Percentiles rank a stretch among this genome's conserved stretches.
Evolutionary conservation across 2,888 invertebrate species (phyloP).

Genomic region (Galeopsomyia nigrocyanea): DNA sequence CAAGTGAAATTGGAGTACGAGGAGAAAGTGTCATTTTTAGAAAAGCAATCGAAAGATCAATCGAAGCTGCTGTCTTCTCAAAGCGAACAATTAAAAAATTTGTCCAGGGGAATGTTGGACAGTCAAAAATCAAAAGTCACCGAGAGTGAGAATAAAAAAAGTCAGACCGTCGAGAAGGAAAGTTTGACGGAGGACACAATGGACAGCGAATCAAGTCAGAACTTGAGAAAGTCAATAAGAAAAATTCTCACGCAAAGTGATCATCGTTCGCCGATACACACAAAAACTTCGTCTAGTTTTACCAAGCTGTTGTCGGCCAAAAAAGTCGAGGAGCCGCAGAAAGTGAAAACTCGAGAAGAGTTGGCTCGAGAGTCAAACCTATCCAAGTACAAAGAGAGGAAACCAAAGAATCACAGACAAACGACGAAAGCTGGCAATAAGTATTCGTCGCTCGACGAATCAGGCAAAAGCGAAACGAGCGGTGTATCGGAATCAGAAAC

Average conservation of each 20-base stretch:
- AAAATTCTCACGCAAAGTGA: neutral
- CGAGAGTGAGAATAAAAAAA: constrained; percentile 9
- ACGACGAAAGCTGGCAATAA: constrained; percentile 27
- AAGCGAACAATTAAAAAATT: constrained; percentile 55
- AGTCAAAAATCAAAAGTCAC: constrained; percentile 12
- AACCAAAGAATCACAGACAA: constrained; percentile 12
- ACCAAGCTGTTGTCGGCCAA: constrained; percentile 10
- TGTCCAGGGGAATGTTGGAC: constrained; percentile 32
- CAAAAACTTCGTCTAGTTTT: constrained; percentile 25
- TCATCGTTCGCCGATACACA: constrained; percentile 1
- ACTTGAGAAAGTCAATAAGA: constrained; percentile 27
- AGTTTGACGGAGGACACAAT: constrained; percentile 20
- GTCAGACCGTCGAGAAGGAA: neutral
- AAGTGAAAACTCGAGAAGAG: constrained; percentile 28
- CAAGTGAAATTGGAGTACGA: constrained; percentile 60
- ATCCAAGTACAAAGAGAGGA: constrained; percentile 24
- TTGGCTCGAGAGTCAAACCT: constrained; percentile 26
- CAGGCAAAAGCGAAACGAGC: constrained; percentile 49
- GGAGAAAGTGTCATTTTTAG: constrained; percentile 59
- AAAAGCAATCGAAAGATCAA: constrained; percentile 57
- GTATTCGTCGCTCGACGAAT: constrained; percentile 45
- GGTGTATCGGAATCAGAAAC: constrained; percentile 49
- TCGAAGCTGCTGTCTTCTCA: constrained; percentile 57
- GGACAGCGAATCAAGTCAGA: constrained; percentile 46
- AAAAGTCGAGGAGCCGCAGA: constrained; percentile 12